Percentiles rank a stretch among this genome's conserved stretches.
phyloP scores from a whole-genome alignment of 2,888 invertebrate genomes.

The Erpobdella octoculata region DNA sequence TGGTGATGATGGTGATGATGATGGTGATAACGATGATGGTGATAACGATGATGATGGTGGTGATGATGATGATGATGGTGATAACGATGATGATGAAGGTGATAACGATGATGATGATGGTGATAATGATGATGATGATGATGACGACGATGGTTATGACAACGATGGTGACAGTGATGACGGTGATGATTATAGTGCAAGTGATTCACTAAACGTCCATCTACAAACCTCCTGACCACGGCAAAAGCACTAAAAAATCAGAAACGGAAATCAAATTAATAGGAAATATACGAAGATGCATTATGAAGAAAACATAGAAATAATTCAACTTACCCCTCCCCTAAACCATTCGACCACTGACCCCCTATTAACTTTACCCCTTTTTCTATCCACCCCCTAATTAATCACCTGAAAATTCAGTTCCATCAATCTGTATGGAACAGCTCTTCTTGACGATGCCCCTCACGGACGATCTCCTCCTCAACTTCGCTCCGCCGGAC shows the following conservation, averaged over 20 bases:
- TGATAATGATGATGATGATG: background rate
- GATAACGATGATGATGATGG: background rate
- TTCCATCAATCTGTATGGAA: conserved; percentile 72
- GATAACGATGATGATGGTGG: background rate
- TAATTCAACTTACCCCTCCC: too few species aligned
- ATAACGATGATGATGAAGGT: too few species aligned
- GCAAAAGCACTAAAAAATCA: background rate
- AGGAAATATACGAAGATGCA: too few species aligned
- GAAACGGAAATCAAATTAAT: background rate
- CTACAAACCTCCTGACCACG: background rate
- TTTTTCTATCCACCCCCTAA: background rate
- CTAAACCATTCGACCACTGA: too few species aligned
- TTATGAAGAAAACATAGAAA: too few species aligned
- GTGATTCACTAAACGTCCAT: too few species aligned
- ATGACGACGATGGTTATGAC: background rate
- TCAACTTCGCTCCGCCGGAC: background rate
- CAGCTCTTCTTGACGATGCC: conserved; percentile 88
- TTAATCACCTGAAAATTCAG: conserved; percentile 48
- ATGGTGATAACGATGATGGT: background rate
- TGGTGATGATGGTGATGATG: background rate
- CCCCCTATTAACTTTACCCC: too few species aligned
- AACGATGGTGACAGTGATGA: background rate
- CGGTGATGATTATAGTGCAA: too few species aligned
- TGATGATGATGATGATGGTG: background rate
- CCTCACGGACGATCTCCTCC: conserved; percentile 57